phyloP scores from a whole-genome alignment of 2,888 invertebrate genomes.

The Cotesia congregata region DNA sequence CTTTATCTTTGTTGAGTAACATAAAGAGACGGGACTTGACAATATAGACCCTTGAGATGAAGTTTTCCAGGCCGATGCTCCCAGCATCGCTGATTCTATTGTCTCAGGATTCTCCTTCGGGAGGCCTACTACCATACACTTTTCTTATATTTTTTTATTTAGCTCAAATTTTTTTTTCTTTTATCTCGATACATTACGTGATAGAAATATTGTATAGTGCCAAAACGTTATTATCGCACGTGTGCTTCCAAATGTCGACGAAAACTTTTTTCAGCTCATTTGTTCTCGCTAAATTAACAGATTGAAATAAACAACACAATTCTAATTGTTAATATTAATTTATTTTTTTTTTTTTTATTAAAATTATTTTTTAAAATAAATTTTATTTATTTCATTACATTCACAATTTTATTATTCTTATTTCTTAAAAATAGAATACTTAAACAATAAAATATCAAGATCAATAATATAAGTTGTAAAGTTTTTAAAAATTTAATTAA shows the following conservation, averaged over 20 bases:
- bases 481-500: too few species aligned
- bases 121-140: slow-evolving; percentile 33
- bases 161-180: background rate
- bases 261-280: slow-evolving; percentile 23
- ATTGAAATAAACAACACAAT: slow-evolving; percentile 6
- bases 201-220: slow-evolving; percentile 51
- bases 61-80: slow-evolving; percentile 49
- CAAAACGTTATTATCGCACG: slow-evolving; percentile 49
- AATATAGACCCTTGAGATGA: slow-evolving; percentile 44
- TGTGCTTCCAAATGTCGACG: slow-evolving; percentile 30
- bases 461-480: too few species aligned
- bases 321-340: background rate
- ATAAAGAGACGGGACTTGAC: slow-evolving; percentile 6
- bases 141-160: slow-evolving; percentile 25
- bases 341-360: background rate
- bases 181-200: slow-evolving; percentile 52
- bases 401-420: too few species aligned
- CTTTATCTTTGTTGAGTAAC: slow-evolving; percentile 3
- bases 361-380: too few species aligned
- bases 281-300: slow-evolving; percentile 28
- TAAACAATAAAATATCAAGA: too few species aligned
- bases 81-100: slow-evolving; percentile 50
- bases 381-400: too few species aligned
- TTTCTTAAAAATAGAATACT: too few species aligned
- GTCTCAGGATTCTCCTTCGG: slow-evolving; percentile 40